Conservation (phyloP, 2,113 vertebrate species). For the Prunella fulvescens region DNA sequence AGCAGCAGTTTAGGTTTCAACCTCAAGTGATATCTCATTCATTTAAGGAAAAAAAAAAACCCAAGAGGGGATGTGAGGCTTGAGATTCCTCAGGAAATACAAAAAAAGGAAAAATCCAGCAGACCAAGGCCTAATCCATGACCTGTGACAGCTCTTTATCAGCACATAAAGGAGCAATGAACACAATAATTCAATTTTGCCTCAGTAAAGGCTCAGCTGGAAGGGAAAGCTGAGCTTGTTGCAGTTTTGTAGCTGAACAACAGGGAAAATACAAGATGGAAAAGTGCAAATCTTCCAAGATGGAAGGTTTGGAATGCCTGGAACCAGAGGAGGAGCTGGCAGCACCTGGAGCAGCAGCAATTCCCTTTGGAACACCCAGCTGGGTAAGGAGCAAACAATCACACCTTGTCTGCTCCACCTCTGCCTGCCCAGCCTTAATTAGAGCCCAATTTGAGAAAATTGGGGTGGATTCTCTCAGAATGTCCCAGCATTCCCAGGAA, state of each 20-base stretch:
- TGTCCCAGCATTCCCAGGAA: background rate
- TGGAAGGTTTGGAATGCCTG: background rate
- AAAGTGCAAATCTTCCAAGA: too few species aligned
- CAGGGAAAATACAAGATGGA: background rate
- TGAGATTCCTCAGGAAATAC: background rate
- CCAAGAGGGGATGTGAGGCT: background rate
- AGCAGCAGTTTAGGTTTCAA: conserved; percentile 19
- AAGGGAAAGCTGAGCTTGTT: background rate
- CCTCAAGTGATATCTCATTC: conserved; percentile 37
- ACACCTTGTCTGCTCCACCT: background rate
- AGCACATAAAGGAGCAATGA: background rate
- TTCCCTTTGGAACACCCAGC: background rate
- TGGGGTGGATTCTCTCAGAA: background rate
- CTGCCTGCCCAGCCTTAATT: background rate
- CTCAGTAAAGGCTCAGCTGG: background rate
- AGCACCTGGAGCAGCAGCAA: background rate
- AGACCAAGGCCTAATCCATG: background rate
- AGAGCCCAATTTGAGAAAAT: background rate
- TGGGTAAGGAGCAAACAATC: background rate
- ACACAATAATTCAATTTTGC: background rate
- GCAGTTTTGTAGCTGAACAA: background rate
- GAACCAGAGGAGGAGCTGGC: background rate
- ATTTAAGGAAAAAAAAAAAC: background rate
- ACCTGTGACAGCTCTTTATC: background rate
- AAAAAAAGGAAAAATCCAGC: background rate